These are phyloP conservation scores for Ectobius pallidus DNA, from an alignment of 2,888 invertebrate species.

Conservation along the genomic window DNA sequence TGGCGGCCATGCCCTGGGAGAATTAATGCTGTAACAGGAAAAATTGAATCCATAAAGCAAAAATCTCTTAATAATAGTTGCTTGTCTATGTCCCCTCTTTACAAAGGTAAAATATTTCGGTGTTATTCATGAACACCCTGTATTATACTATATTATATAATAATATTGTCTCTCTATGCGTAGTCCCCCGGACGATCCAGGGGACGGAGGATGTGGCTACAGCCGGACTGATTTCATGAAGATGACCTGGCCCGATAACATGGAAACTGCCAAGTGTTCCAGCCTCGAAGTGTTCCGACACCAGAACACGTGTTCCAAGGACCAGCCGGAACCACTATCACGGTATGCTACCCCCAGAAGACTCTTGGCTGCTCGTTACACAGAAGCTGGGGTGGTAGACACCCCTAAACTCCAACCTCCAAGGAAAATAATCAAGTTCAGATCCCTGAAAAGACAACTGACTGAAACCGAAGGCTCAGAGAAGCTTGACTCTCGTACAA, in stretches of 20 bases:
- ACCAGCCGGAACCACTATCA: not conserved
- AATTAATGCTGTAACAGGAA: too few relatives aligned
- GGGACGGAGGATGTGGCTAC: conserved; percentile 3
- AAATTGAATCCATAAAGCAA: too few relatives aligned
- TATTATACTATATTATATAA: too few relatives aligned
- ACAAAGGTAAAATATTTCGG: too few relatives aligned
- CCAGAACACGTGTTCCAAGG: not conserved
- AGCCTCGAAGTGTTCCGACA: not conserved
- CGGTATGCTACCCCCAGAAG: conserved; percentile 2
- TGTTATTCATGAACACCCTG: too few relatives aligned
- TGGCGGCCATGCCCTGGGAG: too few relatives aligned
- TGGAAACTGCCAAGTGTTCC: not conserved
- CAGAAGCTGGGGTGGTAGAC: not conserved
- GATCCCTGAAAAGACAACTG: conserved; percentile 1
- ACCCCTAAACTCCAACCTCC: not conserved
- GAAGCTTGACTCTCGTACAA: too few relatives aligned
- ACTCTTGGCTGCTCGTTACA: conserved; percentile 18
- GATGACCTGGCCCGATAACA: conserved; percentile 3
- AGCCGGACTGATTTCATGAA: not conserved
- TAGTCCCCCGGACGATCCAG: conserved; percentile 22
- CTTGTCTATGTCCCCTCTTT: too few relatives aligned
- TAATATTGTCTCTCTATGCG: too few relatives aligned
- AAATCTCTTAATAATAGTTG: too few relatives aligned
- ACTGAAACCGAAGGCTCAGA: too few relatives aligned
- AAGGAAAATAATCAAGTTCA: not conserved